Percentiles rank a stretch among this genome's conserved stretches.
phyloP scores from a whole-genome alignment of 2,888 invertebrate species.

The Schizotus pectinicornis region DNA sequence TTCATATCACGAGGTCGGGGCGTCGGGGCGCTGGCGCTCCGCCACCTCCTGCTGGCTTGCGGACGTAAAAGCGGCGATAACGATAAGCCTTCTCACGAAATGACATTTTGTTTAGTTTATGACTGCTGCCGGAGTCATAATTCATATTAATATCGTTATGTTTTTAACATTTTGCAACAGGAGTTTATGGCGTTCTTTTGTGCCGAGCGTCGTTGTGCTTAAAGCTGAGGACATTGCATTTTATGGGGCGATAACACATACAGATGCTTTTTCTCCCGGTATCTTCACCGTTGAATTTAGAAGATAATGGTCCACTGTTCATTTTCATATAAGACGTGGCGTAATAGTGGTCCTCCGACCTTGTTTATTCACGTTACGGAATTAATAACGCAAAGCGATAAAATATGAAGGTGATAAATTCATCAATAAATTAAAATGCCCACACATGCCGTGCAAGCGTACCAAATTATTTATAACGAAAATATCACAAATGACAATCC shows the following conservation, averaged over 20 bases:
- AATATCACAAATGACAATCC: constrained; percentile 46
- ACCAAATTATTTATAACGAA: constrained; percentile 27
- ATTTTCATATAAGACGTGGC: no score
- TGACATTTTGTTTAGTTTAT: constrained; percentile 58
- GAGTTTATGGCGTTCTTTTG: constrained; percentile 29
- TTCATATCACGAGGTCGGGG: constrained; percentile 28
- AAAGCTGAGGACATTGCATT: constrained; percentile 33
- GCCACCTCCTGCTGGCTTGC: constrained; percentile 46
- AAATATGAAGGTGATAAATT: constrained; percentile 25
- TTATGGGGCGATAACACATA: constrained; percentile 36
- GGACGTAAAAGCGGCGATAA: constrained; percentile 54
- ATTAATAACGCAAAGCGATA: constrained; percentile 15
- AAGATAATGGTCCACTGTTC: no score
- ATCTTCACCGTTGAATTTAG: constrained; percentile 1
- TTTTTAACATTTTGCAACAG: constrained; percentile 41
- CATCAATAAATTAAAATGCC: constrained; percentile 22
- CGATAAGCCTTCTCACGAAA: constrained; percentile 58
- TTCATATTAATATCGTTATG: constrained; percentile 55
- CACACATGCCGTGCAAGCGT: constrained; percentile 8
- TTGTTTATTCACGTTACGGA: constrained; percentile 10
- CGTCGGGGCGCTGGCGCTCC: constrained; percentile 39
- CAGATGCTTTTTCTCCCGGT: constrained; percentile 18
- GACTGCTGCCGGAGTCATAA: constrained; percentile 55
- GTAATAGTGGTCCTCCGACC: not conserved
- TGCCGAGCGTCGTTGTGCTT: constrained; percentile 8